Base-by-base conservation (phyloP, 2,113 vertebrate genomes). In the Numenius arquata region DNA sequence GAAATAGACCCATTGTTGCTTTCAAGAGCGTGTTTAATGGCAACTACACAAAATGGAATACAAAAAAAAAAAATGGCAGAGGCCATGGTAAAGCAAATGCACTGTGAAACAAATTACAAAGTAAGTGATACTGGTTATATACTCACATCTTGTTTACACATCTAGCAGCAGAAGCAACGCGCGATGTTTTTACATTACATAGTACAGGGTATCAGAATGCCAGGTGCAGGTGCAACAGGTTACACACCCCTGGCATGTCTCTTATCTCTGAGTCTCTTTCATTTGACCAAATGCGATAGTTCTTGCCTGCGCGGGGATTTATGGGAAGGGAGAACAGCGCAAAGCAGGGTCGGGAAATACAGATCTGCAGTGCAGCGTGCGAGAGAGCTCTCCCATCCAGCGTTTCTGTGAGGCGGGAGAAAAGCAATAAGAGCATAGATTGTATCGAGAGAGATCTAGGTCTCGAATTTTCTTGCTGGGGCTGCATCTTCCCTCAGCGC, bases 341-440 rank as follows among this genome's bases (percentile, higher is more conserved):
- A 40, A 48, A n/a, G 63, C 11, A 36, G n/a, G 47, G 19, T 8
- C 1, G 4, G 22, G 65, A 73, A 52, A n/a, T 9, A 38, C 36
- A 58, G 32, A 36, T 56, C 29, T 61, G 45, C 41, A 45, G 48
- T 2, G 41, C 22, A 38, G 40, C 66, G 17, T 1, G 14, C 34
- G 9, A 61, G 20, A 52, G 38, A 65, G 22, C 18, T 61, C 68
- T 55, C 32, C 4, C 5, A 0, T 22, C 38, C 1, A 0, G 7
- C 20, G 5, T 15, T 36, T 32, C 63, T 38, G 20, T 23, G 53
- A 16, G 16, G 29, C 2, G 15, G 8, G 11, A 5, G 3, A 36
- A 91, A 77, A 29, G 41, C 2, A 5, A 16, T 18, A 25, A 12
- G 59, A 55, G 67, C n/a, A 52, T 6, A 65, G 29, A 15, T 8